phyloP scores from a whole-genome alignment of 2,797 vertebrate species.

The Acanthiza pusilla region DNA sequence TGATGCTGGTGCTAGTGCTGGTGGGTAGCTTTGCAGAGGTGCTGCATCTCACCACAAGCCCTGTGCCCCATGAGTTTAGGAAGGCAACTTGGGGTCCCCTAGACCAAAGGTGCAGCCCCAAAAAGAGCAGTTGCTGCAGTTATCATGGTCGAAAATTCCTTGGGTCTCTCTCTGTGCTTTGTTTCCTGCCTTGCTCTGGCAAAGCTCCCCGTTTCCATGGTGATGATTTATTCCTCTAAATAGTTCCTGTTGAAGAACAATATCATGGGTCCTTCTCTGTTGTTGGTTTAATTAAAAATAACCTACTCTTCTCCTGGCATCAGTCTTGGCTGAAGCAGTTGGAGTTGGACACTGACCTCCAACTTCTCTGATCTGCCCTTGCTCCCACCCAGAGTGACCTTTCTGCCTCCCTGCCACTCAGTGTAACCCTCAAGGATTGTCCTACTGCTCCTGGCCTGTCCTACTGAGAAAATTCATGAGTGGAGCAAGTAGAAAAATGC shows the following conservation, averaged over 20 bases:
- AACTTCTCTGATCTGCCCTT: not conserved
- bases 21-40: not conserved
- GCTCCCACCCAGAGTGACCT: not conserved
- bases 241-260: constrained; percentile 60
- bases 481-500: not conserved
- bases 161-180: not conserved
- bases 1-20: not conserved
- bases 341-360: not conserved
- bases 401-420: not conserved
- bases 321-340: not conserved
- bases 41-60: not conserved
- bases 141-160: constrained; percentile 34
- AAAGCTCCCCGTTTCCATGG: constrained; percentile 49
- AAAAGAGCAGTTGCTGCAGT: not conserved
- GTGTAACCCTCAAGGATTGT: not conserved
- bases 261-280: constrained; percentile 31
- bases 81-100: not conserved
- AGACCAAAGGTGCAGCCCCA: not conserved
- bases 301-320: not conserved
- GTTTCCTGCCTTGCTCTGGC: constrained; percentile 45
- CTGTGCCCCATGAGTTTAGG: not conserved
- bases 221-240: constrained; percentile 56
- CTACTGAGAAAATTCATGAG: not conserved
- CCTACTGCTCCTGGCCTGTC: not conserved
- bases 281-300: constrained; percentile 62